Evolutionary conservation across 2,797 vertebrate genomes (phyloP), one percentile per base, ranked within the genome.

Genomic region (Anguilla anguilla): DNA sequence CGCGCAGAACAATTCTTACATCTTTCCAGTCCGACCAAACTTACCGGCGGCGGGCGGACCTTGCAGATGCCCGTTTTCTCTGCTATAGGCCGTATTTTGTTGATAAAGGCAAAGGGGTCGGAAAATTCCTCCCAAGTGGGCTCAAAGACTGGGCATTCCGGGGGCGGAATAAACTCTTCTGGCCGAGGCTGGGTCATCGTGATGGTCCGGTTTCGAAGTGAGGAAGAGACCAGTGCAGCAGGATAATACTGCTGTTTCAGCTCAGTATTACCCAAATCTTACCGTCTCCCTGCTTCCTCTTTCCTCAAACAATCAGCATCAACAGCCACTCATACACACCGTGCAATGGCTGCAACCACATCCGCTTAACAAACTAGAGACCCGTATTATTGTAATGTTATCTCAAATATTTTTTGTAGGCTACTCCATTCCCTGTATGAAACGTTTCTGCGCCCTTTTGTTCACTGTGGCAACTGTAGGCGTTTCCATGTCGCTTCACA

Each of bases 131-230:
- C 98, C 96, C 96, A 98, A 95, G 97, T 98, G 91, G 98, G 98
- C 95, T 99, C 98, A 95, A 99, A 99, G 88, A 99, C 98, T 89
- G 98, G 98, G 94, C 98, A 99, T 96, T 99, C 98, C 83, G 98
- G 98, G 35, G 98, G 98, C 89, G 98, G 97, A 93, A 97, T 93
- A 94, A 99, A 99, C 97, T 97, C 96, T 92, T 97, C 97, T 7
- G 49, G 92, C 94, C 94, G 96, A 51, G 94, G 88, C 49, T 96
- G 96, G 93, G 85, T 96, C 96, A 97, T 97, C 90, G 92, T 96
- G 93, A 93, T 93, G 96, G 95, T 93, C 93, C 95, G 87, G 90
- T 92, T 93, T 86, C 91, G 93, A 91, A 89, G 61, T 19, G 81
- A 10, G 39, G 77, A 83, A 53, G 91, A 83, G 91, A 83, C 77